These are phyloP conservation scores for Tenthredo amoena DNA, from an alignment of 2,888 invertebrate species.

Conservation along the genomic window DNA sequence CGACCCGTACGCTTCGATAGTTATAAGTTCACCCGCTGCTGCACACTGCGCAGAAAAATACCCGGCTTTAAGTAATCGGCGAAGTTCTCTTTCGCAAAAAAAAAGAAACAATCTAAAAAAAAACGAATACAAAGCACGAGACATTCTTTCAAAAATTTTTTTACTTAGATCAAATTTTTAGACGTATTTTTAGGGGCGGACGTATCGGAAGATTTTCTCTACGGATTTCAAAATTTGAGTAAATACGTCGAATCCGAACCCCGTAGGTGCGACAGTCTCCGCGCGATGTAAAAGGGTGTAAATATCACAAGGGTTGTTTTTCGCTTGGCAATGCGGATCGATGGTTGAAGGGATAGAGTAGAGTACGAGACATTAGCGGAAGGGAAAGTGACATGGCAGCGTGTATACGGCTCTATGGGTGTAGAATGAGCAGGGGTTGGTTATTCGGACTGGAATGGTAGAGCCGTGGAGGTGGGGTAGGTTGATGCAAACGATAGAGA, in stretches of 20 bases:
- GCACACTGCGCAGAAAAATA: not conserved
- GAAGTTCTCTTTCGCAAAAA: not conserved
- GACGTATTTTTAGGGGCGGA: not conserved
- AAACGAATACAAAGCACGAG: not conserved
- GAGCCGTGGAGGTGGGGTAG: conserved; percentile 41
- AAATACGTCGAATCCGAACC: not conserved
- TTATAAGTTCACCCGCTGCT: conserved; percentile 15
- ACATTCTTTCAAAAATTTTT: not conserved
- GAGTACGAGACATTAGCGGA: conserved; percentile 13
- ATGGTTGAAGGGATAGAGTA: conserved; percentile 6
- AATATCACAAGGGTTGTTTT: not conserved
- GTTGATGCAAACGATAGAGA: conserved; percentile 75
- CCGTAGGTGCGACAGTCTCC: not conserved
- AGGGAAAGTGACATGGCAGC: conserved; percentile 22
- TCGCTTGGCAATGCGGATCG: conserved; percentile 6
- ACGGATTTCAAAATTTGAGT: not conserved
- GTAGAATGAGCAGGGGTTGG: conserved; percentile 15
- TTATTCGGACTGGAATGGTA: conserved; percentile 19
- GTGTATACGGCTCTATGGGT: not conserved
- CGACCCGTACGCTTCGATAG: conserved; percentile 8
- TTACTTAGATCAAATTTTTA: not conserved
- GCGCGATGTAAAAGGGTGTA: not conserved
- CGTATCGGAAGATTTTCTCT: too few relatives aligned
- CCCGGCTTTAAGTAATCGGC: conserved; percentile 2
- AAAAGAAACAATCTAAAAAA: not conserved